Evolutionary conservation across 2,113 vertebrate genomes (phyloP), one percentile per base, ranked within the genome.

Genomic region (Melospiza georgiana): DNA sequence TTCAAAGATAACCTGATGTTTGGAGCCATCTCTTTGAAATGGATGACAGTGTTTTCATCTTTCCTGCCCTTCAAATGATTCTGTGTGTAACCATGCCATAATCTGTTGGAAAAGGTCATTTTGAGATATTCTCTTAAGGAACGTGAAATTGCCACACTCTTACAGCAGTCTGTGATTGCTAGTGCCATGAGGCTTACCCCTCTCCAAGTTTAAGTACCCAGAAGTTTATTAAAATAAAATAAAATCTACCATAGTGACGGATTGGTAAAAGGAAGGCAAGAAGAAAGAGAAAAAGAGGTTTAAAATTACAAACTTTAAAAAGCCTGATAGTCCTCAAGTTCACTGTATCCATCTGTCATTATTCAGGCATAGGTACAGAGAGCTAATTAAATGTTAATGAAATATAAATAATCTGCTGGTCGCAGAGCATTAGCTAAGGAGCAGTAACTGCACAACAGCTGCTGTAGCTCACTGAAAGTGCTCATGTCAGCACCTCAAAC

Each of bases 321-420:
- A 90, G 39, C n/a, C 3, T 3, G 14, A 86, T 12, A 84, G 62
- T 66, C 44, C 59, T 95, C 46, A 49, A 95, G 93, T 91, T 96
- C 86, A 61, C 43, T 84, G 68, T 79, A 92, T 81, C 93, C 96
- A 96, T 96, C 96, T 97, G 97, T 91, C 90, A 95, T 81, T 90
- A 90, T 69, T 92, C 94, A 96, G 58, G 83, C 92, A 93, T 80
- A 97, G 94, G 93, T 97, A 96, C 89, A 82, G 54, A 92, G 84
- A 84, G 84, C 92, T 97, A 97, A 96, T 97, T 96, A 97, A 97
- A 97, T 96, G 96, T 96, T 97, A 97, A 97, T 96, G 93, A 97
- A 97, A 97, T 96, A 95, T 73, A 97, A 97, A 97, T 97, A 97
- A 96, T 96, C 92, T 63, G 75, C 54, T 90, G 73, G 75, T 96